Percentiles rank a stretch among this genome's conserved stretches.
phyloP scores from a whole-genome alignment of 2,888 invertebrate species.

The Ferdinandea cuprea region DNA sequence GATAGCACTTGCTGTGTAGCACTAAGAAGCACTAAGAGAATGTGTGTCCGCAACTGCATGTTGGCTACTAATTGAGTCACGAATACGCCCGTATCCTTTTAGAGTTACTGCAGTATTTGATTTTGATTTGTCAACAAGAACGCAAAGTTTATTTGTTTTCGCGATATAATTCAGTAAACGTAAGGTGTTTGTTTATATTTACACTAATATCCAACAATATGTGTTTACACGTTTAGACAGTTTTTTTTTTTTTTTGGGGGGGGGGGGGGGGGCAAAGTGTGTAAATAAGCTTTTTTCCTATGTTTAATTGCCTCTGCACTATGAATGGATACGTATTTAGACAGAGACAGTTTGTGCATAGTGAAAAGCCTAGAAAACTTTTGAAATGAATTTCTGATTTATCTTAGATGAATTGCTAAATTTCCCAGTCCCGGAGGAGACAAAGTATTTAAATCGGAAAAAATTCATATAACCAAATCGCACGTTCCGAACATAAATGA shows the following conservation, averaged over 20 bases:
- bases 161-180: conserved; percentile 13
- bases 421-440: background rate
- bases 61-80: conserved; percentile 11
- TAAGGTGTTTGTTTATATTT: background rate
- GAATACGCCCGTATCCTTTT: background rate
- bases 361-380: no score
- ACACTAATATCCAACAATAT: background rate
- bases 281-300: no score
- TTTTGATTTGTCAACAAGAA: conserved; percentile 13
- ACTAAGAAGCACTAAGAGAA: background rate
- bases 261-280: background rate
- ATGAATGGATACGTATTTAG: no score
- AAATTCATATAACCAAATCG: conserved; percentile 30
- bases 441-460: background rate
- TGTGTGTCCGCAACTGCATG: conserved; percentile 9
- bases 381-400: no score
- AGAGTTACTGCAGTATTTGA: background rate
- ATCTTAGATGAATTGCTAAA: no score
- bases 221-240: background rate
- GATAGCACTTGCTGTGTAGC: background rate
- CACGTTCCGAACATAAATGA: conserved; percentile 58
- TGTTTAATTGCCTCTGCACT: no score
- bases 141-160: conserved; percentile 9
- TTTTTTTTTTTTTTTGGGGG: background rate
- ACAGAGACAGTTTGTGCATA: no score